Evolutionary conservation across 1,140 invertebrate species (phyloP).

Genomic region (Drosophila rhopaloa): DNA sequence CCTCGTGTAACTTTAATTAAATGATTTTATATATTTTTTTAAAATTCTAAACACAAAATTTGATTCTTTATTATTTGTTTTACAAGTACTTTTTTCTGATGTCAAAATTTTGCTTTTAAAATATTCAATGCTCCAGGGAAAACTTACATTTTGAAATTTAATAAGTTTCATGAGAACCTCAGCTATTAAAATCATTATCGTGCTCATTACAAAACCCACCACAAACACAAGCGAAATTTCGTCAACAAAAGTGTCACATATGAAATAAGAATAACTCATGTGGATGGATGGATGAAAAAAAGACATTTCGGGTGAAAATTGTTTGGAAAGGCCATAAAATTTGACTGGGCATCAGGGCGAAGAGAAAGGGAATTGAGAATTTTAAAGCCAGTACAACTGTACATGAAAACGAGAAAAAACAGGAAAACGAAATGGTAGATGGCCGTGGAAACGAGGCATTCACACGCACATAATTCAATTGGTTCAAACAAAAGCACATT

Average conservation of each 20-base stretch:
- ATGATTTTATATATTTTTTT: no score
- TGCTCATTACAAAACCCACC: constrained; percentile 4
- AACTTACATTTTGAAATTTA: constrained; percentile 3
- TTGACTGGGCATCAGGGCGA: constrained; percentile 32
- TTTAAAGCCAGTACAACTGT: constrained; percentile 29
- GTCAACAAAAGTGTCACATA: constrained; percentile 21
- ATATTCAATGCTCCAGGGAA: background rate
- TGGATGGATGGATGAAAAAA: constrained; percentile 4
- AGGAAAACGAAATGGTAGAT: constrained; percentile 40
- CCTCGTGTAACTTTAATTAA: no score
- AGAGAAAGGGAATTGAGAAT: constrained; percentile 13
- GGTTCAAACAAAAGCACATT: constrained; percentile 81
- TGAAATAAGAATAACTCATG: constrained; percentile 28
- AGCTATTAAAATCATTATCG: constrained; percentile 28
- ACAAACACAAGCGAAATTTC: constrained; percentile 21
- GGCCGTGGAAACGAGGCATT: constrained; percentile 53
- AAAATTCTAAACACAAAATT: no score
- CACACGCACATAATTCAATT: constrained; percentile 83
- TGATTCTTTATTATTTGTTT: no score
- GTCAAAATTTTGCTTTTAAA: background rate
- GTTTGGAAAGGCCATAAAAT: constrained; percentile 34
- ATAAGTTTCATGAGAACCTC: constrained; percentile 8
- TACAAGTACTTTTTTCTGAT: no score
- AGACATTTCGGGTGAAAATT: constrained; percentile 30
- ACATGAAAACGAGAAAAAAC: constrained; percentile 28